Conservation (phyloP, 2,888 invertebrate genomes). For the Clitarchus hookeri region DNA sequence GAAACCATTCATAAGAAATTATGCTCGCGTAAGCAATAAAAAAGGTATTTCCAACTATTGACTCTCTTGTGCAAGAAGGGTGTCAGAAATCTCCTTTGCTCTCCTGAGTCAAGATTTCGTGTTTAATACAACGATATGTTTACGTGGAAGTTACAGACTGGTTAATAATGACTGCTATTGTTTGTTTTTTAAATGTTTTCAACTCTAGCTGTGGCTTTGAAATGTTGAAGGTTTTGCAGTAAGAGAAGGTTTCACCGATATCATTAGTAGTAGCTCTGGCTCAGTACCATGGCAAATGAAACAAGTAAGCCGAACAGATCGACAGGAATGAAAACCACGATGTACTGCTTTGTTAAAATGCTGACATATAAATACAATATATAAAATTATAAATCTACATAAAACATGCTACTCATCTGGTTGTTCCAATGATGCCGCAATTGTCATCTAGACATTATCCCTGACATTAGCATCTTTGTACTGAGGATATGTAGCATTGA, state of each 20-base stretch:
- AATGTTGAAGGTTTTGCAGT: constrained; percentile 17
- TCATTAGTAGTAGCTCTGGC: neutral
- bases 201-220: neutral
- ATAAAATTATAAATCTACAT: too few species aligned
- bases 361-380: too few species aligned
- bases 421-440: neutral
- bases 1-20: neutral
- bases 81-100: neutral
- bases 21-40: neutral
- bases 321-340: constrained; percentile 5
- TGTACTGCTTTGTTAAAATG: neutral
- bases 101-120: neutral
- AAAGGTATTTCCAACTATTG: too few species aligned
- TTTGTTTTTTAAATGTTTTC: neutral
- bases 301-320: neutral
- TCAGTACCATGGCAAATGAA: constrained; percentile 22
- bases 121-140: neutral
- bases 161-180: neutral
- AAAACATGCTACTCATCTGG: too few species aligned
- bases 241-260: constrained; percentile 17
- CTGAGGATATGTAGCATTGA: neutral
- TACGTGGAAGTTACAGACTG: neutral
- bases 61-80: constrained; percentile 16
- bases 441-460: neutral
- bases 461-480: constrained; percentile 18